phyloP scores from a whole-genome alignment of 2,797 vertebrate species.

The Sus cebifrons region DNA sequence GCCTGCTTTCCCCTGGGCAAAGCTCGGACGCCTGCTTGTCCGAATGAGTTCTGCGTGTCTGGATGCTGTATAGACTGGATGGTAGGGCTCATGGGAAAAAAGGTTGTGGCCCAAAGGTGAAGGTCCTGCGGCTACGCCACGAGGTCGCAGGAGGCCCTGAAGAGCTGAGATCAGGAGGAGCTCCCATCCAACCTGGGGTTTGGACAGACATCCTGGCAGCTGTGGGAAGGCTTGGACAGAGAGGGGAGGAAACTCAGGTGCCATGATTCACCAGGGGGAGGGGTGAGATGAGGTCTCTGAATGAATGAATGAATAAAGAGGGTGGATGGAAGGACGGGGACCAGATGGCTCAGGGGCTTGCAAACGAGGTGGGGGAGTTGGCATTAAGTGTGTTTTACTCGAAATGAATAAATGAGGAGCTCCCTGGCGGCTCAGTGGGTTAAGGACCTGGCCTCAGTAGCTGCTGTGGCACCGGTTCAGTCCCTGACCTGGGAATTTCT shows the following conservation, averaged over 20 bases:
- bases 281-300: not conserved
- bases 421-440: too few relatives aligned
- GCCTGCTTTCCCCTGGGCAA: not conserved
- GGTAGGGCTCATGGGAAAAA: not conserved
- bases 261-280: not conserved
- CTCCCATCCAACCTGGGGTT: not conserved
- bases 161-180: too few relatives aligned
- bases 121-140: accelerated
- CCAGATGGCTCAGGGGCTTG: not conserved
- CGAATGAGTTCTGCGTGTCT: not conserved
- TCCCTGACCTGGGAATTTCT: too few relatives aligned
- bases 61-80: not conserved
- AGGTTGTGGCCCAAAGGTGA: not conserved
- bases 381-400: not conserved
- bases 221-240: not conserved
- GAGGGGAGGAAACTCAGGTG: not conserved
- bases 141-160: not conserved
- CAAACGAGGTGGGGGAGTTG: not conserved
- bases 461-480: too few relatives aligned
- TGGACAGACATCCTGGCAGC: not conserved
- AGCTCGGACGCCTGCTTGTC: not conserved
- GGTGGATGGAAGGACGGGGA: not conserved
- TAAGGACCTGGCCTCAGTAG: too few relatives aligned
- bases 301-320: not conserved
- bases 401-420: not conserved